Percentiles rank a stretch among this genome's conserved stretches.
Conservation (phyloP, 1,140 invertebrate species). For the Bombus picipes region DNA sequence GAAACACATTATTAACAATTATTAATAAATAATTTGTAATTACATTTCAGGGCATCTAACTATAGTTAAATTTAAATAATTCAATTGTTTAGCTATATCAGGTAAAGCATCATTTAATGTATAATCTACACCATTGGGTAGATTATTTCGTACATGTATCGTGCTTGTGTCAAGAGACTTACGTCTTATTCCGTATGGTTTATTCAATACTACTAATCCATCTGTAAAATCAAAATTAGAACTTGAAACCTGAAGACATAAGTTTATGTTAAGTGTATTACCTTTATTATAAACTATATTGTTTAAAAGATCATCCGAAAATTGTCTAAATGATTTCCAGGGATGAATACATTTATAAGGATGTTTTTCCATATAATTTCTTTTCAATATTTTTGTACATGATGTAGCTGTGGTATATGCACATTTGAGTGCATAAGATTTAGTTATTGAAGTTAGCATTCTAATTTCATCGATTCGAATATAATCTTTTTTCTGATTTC, state of each 20-base stretch:
- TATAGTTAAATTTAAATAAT: slow-evolving; percentile 67
- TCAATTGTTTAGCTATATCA: slow-evolving; percentile 67
- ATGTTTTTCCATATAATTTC: slow-evolving; percentile 51
- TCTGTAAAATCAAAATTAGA: slow-evolving; percentile 65
- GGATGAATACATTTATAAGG: slow-evolving; percentile 73
- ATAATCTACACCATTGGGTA: slow-evolving; percentile 66
- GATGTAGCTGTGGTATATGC: not conserved
- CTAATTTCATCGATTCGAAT: not conserved
- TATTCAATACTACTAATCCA: slow-evolving; percentile 79
- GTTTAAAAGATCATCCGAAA: slow-evolving; percentile 60
- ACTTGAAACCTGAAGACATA: not conserved
- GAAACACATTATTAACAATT: not conserved
- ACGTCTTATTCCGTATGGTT: slow-evolving; percentile 79
- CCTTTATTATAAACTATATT: slow-evolving; percentile 74
- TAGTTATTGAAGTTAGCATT: slow-evolving; percentile 2
- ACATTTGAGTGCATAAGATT: not conserved
- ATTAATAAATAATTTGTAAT: slow-evolving; percentile 5
- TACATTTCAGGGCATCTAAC: slow-evolving; percentile 76
- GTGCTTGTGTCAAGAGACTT: not conserved
- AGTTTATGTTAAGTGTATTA: slow-evolving; percentile 10
- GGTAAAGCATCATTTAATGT: slow-evolving; percentile 70
- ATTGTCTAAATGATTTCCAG: slow-evolving; percentile 71
- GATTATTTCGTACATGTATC: slow-evolving; percentile 32
- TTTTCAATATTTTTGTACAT: not conserved
- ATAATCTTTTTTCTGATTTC: not conserved